A percentile compares a stretch with the other conserved stretches of the same genome.
Conservation (phyloP, 1,140 invertebrate species). For the Drosophila murphyi region DNA sequence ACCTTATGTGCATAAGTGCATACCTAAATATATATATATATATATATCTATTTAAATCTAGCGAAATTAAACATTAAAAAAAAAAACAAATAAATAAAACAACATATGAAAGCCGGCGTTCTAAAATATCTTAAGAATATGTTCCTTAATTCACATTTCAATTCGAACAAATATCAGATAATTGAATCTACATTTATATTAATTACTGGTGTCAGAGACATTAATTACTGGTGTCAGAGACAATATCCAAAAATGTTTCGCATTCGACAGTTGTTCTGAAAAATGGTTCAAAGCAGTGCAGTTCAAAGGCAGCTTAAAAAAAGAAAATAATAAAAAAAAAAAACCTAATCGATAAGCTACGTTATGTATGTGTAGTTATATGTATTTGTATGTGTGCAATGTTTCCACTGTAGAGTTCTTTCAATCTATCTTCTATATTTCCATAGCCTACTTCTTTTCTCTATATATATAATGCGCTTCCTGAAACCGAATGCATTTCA, state of each 20-base stretch:
- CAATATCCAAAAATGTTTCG: not conserved
- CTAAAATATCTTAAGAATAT: conserved; percentile 16
- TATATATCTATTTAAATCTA: conserved; percentile 21
- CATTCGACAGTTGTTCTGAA: not conserved
- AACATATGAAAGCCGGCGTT: conserved; percentile 1
- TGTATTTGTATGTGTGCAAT: not conserved
- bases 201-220: not conserved
- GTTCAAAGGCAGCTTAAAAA: not conserved
- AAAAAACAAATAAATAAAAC: not conserved
- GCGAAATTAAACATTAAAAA: not conserved
- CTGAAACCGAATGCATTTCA: not conserved
- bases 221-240: not conserved
- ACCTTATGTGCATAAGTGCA: conserved; percentile 13
- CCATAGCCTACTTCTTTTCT: not conserved
- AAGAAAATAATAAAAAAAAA: not conserved
- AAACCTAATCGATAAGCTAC: not conserved
- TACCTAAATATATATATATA: conserved; percentile 11
- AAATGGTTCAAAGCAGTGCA: conserved; percentile 6
- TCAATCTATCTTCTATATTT: not conserved
- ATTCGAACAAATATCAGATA: conserved; percentile 18
- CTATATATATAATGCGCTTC: not conserved
- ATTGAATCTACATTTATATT: conserved; percentile 22
- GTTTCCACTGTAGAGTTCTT: not conserved
- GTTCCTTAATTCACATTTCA: conserved; percentile 30
- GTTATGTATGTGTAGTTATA: not conserved